These are phyloP conservation scores for Pristis pectinata DNA, from an alignment of 2,797 vertebrate genomes.

Conservation along the genomic window DNA sequence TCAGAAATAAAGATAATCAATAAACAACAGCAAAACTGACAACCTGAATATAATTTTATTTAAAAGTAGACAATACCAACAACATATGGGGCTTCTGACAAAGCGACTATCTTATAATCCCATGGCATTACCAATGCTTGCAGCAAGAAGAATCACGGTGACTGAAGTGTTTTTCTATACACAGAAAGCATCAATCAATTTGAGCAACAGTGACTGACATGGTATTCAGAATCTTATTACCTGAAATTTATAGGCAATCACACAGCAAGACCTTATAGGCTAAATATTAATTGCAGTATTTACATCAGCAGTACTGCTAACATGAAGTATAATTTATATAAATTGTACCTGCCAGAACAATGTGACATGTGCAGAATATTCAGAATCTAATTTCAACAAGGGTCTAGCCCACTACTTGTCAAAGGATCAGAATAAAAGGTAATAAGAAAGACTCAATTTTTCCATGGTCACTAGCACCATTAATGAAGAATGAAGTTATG, in stretches of 20 bases:
- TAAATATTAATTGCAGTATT: conserved; percentile 24
- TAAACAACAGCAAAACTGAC: not conserved
- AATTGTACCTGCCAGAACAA: not conserved
- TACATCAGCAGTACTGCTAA: not conserved
- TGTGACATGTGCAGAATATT: not conserved
- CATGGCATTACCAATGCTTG: not conserved
- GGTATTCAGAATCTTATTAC: conserved; percentile 23
- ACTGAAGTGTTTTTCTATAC: not conserved
- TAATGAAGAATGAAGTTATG: not conserved
- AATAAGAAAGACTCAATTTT: not conserved
- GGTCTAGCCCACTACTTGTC: not conserved
- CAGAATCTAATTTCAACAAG: conserved; percentile 8
- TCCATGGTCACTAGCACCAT: no score
- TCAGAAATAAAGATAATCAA: not conserved
- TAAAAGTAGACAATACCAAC: not conserved
- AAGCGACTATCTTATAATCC: not conserved
- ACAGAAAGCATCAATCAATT: conserved; percentile 19
- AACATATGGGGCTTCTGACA: not conserved
- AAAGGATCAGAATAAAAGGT: not conserved
- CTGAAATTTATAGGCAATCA: conserved; percentile 13
- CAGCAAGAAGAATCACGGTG: conserved; percentile 8
- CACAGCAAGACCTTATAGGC: conserved; percentile 25
- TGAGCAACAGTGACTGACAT: conserved; percentile 12
- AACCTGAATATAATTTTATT: not conserved
- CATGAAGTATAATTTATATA: conserved; percentile 15